A percentile compares a stretch with the other conserved stretches of the same genome.
phyloP scores from a whole-genome alignment of 2,888 invertebrate genomes.

The Autographa pulchrina region DNA sequence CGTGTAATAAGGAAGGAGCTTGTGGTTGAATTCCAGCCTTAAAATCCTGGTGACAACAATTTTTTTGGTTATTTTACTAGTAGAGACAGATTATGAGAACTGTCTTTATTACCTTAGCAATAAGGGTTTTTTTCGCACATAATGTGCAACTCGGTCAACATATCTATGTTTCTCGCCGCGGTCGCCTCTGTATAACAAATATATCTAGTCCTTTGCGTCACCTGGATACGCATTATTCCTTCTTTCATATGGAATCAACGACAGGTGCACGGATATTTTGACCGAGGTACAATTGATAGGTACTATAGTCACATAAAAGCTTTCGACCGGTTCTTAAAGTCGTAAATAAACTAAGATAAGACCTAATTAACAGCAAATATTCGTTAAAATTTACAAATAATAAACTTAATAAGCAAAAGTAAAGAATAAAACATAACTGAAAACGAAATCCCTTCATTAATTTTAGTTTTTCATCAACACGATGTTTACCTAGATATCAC shows the following conservation, averaged over 20 bases:
- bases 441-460: background rate
- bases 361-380: no score
- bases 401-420: background rate
- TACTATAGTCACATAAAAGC: no score
- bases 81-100: background rate
- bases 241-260: no score
- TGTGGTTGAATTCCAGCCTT: slow-evolving; percentile 96
- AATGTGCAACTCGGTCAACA: background rate
- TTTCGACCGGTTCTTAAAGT: no score
- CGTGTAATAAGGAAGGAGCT: slow-evolving; percentile 94
- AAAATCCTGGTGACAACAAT: slow-evolving; percentile 90
- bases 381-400: background rate
- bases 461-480: background rate
- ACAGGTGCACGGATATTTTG: no score
- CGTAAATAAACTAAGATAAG: no score
- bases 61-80: background rate
- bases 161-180: no score
- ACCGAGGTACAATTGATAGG: no score
- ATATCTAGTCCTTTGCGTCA: no score
- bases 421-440: background rate
- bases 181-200: no score
- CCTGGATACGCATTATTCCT: no score
- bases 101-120: background rate
- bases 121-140: background rate
- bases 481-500: background rate